Evolutionary conservation across 2,888 invertebrate genomes (phyloP), one percentile per base, ranked within the genome.

Genomic region (Morpho deidamia): DNA sequence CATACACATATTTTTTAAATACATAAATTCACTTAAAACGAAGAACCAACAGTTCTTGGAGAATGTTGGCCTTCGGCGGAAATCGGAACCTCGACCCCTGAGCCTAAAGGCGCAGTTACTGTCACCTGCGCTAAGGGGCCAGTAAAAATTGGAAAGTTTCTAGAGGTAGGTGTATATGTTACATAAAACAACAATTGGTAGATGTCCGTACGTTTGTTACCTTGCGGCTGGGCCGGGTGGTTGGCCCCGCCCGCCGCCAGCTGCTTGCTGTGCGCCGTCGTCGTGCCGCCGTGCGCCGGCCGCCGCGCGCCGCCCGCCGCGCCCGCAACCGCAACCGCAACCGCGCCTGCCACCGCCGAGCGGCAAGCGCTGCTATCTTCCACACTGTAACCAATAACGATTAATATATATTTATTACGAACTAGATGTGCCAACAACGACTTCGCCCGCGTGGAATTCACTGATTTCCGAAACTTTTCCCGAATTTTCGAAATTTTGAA

Each of bases 201-300:
- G 85, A 76, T 84, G 23, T 42, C 14, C 86, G 83, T 88, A 89
- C 88, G 89, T 87, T 89, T 89, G 86, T 83, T 89, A 87, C 88
- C 89, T 87, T 89, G 89, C 88, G 88, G 88, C 92, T 92, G 92
- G 91, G 92, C 87, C 88, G 90, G 90, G 87, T 86, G 92, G 91
- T 91, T 92, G 85, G 91, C 92, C 89, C 93, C 93, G 89, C 92
- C 93, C 83, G 95, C 96, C 90, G 94, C 93, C 89, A 94, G 92
- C 90, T 94, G 94, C 89, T 94, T 94, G 91, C 94, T 93, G 91
- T 94, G 94, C 79, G 94, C 93, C 92, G 95, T 94, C 93, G 95
- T 94, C 89, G 93, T 92, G 84, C 81, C 83, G 83, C 85, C 81
- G 68, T 81, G 79, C 64, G 82, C 81, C 78, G 82, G 78, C 70